phyloP scores from a whole-genome alignment of 2,113 vertebrate species.

The Campylomormyrus tamandua region DNA sequence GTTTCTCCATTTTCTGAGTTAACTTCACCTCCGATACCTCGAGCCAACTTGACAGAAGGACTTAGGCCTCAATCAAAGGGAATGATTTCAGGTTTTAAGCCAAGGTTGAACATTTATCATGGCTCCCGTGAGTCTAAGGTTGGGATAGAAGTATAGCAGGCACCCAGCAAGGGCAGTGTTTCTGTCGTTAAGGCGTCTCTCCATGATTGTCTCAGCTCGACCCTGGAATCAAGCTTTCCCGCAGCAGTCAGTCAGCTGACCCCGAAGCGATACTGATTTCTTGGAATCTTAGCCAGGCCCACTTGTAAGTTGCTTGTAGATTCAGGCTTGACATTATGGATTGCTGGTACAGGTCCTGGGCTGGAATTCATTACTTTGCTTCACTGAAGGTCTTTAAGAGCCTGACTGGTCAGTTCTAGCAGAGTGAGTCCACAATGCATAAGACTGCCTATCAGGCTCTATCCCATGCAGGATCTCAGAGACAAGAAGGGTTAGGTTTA shows the following conservation, averaged over 20 bases:
- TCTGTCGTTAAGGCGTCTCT: neutral
- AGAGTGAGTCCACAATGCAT: neutral
- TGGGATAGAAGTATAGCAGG: neutral
- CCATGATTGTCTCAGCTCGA: neutral
- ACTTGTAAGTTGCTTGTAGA: neutral
- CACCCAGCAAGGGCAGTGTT: neutral
- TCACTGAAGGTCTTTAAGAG: neutral
- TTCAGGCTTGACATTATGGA: neutral
- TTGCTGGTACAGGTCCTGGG: neutral
- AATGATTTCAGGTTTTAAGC: too few species aligned
- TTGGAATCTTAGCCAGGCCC: neutral
- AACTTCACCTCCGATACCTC: neutral
- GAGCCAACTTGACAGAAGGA: neutral
- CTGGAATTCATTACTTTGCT: neutral
- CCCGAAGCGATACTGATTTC: neutral
- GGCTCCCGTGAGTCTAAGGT: neutral
- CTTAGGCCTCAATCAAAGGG: neutral
- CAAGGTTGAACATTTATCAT: neutral
- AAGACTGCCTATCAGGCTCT: neutral
- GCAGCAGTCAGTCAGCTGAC: neutral
- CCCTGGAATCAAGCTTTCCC: neutral
- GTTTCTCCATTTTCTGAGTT: neutral
- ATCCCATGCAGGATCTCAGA: neutral
- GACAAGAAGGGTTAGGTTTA: neutral
- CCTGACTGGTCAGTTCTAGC: neutral